Conservation (phyloP, 2,797 vertebrate species). For the Limnodromus scolopaceus region DNA sequence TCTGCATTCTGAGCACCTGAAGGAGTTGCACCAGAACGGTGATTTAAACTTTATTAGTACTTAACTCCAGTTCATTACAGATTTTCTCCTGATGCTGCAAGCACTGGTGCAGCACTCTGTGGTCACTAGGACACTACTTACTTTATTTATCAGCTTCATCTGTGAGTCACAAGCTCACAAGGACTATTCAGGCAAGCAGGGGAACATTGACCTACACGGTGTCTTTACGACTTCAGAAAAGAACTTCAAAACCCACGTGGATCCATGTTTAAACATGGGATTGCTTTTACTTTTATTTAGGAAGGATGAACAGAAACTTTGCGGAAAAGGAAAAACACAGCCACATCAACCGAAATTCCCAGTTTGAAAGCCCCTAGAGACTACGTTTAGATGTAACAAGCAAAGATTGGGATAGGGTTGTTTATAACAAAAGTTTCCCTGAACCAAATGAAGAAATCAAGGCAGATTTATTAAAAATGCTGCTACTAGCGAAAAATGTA, state of each 20-base stretch:
- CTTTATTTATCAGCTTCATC: background rate
- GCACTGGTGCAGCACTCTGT: background rate
- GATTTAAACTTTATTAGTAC: background rate
- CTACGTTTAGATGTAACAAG: background rate
- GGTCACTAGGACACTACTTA: background rate
- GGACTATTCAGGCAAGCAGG: background rate
- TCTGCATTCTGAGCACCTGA: background rate
- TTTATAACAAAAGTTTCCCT: background rate
- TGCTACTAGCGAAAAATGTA: background rate
- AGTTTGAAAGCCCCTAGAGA: background rate
- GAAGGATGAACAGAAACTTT: background rate
- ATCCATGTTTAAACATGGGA: background rate
- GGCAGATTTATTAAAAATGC: background rate
- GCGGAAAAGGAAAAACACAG: background rate
- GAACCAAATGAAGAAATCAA: conserved; percentile 20
- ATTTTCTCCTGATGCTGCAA: background rate
- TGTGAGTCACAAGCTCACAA: background rate
- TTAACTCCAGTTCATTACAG: background rate
- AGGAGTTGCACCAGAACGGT: background rate
- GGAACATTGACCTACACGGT: background rate
- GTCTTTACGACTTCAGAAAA: background rate
- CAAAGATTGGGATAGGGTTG: background rate
- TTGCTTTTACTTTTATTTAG: background rate
- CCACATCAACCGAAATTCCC: background rate
- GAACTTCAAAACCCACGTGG: background rate